phyloP scores from a whole-genome alignment of 2,113 vertebrate genomes.

The Pluvianellus socialis region DNA sequence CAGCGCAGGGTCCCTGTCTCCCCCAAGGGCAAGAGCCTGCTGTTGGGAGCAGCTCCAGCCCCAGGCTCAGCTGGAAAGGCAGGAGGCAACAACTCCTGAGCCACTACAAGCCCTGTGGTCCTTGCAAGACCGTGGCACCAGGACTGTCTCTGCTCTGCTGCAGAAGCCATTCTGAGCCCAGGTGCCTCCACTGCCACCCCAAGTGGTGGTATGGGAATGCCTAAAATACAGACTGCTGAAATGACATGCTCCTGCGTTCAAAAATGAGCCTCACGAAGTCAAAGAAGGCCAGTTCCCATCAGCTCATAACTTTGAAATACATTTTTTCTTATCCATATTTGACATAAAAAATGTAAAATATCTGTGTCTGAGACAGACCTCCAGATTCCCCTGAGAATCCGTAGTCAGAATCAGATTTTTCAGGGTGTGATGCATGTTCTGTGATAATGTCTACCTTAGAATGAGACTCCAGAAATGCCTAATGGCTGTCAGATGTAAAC shows the following conservation, averaged over 20 bases:
- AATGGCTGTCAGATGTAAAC: not conserved
- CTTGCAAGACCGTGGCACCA: not conserved
- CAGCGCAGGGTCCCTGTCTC: not conserved
- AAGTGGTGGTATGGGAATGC: not conserved
- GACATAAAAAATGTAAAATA: not conserved
- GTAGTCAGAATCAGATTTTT: not conserved
- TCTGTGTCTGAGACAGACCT: not conserved
- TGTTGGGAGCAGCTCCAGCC: not conserved
- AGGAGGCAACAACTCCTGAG: not conserved
- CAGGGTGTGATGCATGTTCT: not conserved
- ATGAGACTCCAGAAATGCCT: not conserved
- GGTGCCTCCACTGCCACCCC: not conserved
- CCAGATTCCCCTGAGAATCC: not conserved
- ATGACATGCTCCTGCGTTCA: not conserved
- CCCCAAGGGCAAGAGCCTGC: not conserved
- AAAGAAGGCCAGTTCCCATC: not conserved
- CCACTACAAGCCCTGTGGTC: rapidly evolving
- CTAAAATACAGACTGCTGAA: not conserved
- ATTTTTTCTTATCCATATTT: not conserved
- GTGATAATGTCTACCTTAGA: not conserved
- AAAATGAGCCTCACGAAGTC: not conserved
- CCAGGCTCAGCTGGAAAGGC: not conserved
- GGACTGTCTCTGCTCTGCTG: not conserved
- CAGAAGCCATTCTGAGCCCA: not conserved
- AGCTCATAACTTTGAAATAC: not conserved